These are phyloP conservation scores for Calameuta idolon DNA, from an alignment of 2,888 invertebrate genomes.

Conservation along the genomic window DNA sequence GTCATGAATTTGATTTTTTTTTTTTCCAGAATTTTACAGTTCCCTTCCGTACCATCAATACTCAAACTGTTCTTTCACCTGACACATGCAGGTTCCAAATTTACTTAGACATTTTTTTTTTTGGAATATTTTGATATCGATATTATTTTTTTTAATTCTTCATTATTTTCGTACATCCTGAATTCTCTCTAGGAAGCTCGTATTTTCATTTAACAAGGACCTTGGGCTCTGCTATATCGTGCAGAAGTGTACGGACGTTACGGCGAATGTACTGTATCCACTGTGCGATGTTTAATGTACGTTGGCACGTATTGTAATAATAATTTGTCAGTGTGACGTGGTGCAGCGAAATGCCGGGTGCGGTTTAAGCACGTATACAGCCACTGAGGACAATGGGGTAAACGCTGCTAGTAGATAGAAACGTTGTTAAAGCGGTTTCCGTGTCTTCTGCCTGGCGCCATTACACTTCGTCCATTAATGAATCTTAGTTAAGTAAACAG, in stretches of 20 bases:
- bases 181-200: neutral
- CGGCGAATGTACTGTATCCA: too few species aligned
- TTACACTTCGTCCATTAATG: neutral
- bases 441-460: neutral
- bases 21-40: too few species aligned
- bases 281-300: neutral
- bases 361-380: neutral
- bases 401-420: neutral
- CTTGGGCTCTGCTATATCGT: too few species aligned
- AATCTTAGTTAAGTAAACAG: neutral
- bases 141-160: too few species aligned
- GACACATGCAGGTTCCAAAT: too few species aligned
- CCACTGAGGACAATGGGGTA: neutral
- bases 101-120: too few species aligned
- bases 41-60: too few species aligned
- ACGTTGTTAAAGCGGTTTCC: constrained; percentile 4
- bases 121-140: too few species aligned
- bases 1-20: too few species aligned
- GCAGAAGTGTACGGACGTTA: too few species aligned
- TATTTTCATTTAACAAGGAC: neutral
- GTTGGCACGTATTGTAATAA: neutral
- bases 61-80: too few species aligned
- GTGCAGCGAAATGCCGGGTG: neutral
- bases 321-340: neutral
- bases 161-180: neutral